Conservation (phyloP, 2,113 vertebrate genomes). For the Macheiramphus alcinus region DNA sequence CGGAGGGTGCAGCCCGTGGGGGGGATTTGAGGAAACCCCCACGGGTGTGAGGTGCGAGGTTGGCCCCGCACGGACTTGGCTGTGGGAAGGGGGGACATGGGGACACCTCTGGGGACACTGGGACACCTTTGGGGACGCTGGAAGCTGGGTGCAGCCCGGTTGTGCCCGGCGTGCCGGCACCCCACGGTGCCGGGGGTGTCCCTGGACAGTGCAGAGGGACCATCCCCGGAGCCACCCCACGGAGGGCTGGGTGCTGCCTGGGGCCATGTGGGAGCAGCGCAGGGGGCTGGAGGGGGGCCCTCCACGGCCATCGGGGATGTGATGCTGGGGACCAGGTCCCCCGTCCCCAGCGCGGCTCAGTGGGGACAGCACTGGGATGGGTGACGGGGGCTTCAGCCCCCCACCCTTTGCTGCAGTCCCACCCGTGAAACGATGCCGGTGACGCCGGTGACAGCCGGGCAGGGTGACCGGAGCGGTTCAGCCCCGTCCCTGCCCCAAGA, state of each 20-base stretch:
- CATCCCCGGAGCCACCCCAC: accelerated
- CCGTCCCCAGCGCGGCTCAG: background rate
- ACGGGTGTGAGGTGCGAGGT: background rate
- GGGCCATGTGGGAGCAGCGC: background rate
- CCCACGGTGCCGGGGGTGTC: background rate
- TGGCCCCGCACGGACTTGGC: accelerated
- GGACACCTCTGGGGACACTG: background rate
- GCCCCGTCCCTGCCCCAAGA: accelerated
- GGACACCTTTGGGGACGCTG: background rate
- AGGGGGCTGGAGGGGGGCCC: background rate
- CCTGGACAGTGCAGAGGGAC: accelerated
- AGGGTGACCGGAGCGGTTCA: accelerated
- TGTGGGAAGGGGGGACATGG: accelerated
- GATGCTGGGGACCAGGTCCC: background rate
- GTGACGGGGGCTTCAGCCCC: background rate
- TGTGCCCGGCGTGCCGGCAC: background rate
- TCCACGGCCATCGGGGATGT: accelerated
- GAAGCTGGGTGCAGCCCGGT: accelerated
- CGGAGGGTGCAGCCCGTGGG: accelerated
- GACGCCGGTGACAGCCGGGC: background rate
- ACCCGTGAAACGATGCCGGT: background rate
- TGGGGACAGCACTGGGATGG: background rate
- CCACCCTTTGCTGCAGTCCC: background rate
- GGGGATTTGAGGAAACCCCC: too few relatives aligned
- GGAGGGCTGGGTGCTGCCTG: background rate